Evolutionary conservation across 2,888 invertebrate species (phyloP).

Genomic region (Diplazon laetatorius): DNA sequence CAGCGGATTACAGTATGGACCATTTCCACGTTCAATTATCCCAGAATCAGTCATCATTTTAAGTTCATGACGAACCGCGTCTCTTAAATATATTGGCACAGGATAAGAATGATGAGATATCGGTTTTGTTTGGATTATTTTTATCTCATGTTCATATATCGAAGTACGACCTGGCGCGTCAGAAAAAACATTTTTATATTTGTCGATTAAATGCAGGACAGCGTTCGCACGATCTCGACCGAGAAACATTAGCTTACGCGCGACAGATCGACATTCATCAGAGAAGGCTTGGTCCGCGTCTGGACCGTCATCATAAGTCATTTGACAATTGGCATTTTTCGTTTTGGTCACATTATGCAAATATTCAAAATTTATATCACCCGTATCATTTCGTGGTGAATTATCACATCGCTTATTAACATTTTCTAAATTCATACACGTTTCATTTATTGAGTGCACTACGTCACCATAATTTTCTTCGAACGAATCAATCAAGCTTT

Average conservation of each 20-base stretch:
- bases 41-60: constrained; percentile 16
- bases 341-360: constrained; percentile 68
- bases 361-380: constrained; percentile 70
- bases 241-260: constrained; percentile 27
- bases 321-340: background rate
- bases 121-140: constrained; percentile 14
- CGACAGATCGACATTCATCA: constrained; percentile 22
- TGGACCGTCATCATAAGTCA: constrained; percentile 52
- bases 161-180: constrained; percentile 8
- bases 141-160: constrained; percentile 26
- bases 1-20: constrained; percentile 41
- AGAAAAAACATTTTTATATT: constrained; percentile 17
- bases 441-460: background rate
- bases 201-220: background rate
- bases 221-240: background rate
- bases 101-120: constrained; percentile 35
- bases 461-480: background rate
- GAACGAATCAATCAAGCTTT: constrained; percentile 70
- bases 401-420: background rate
- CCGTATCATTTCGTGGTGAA: constrained; percentile 34
- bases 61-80: constrained; percentile 14
- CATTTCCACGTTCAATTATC: constrained; percentile 18
- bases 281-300: constrained; percentile 53
- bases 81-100: constrained; percentile 20
- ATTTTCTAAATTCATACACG: too few relatives aligned